phyloP scores from a whole-genome alignment of 2,797 vertebrate genomes.

The Hafferia zeledoni region DNA sequence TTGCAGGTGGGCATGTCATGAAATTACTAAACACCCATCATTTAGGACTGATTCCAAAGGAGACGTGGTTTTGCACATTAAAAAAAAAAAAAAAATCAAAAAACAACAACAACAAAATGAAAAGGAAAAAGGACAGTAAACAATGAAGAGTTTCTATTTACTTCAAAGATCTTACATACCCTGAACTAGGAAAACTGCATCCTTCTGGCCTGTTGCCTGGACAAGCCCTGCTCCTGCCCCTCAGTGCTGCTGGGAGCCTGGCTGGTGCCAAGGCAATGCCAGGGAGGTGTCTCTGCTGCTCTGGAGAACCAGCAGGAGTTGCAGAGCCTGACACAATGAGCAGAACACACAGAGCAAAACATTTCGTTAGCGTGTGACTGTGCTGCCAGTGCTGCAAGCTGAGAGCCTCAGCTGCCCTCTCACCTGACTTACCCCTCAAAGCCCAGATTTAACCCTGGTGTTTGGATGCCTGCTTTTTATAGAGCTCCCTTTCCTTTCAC shows the following conservation, averaged over 20 bases:
- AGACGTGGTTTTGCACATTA: not conserved
- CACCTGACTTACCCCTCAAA: not conserved
- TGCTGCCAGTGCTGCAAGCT: not conserved
- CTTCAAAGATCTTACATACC: not conserved
- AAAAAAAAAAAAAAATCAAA: not conserved
- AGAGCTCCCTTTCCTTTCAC: not conserved
- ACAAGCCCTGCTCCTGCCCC: not conserved
- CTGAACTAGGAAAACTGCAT: not conserved
- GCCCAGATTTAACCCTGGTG: not conserved
- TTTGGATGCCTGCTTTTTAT: not conserved
- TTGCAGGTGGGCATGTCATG: constrained; percentile 20
- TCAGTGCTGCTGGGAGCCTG: not conserved
- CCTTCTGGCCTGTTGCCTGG: not conserved
- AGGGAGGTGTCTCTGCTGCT: not conserved
- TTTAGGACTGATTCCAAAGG: not conserved
- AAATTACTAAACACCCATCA: not conserved
- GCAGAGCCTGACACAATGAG: not conserved
- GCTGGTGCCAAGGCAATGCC: not conserved
- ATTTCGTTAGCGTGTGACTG: rapidly evolving
- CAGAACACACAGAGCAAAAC: not conserved
- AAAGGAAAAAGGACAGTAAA: not conserved
- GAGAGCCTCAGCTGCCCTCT: not conserved
- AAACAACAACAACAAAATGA: too few relatives aligned
- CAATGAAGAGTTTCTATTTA: not conserved
- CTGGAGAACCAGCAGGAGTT: not conserved